These are phyloP conservation scores for Pseudonaja textilis DNA, from an alignment of 2,113 vertebrate species.

Conservation along the genomic window DNA sequence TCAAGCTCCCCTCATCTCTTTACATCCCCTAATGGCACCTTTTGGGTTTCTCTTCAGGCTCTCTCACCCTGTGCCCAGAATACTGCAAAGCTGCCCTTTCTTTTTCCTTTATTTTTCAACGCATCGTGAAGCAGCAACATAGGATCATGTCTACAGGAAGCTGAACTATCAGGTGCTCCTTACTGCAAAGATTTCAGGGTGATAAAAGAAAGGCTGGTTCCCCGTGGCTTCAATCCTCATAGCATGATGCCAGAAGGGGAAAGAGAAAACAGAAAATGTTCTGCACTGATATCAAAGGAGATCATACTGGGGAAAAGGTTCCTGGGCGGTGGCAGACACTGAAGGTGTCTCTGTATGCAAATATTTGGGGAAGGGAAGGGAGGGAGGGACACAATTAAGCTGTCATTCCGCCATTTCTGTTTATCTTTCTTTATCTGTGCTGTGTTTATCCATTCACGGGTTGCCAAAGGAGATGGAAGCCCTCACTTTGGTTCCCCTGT, in stretches of 20 bases:
- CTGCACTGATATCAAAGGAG: background rate
- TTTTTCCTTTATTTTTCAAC: background rate
- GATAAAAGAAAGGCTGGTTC: background rate
- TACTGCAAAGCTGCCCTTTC: background rate
- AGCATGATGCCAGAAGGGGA: background rate
- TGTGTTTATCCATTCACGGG: background rate
- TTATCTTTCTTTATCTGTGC: background rate
- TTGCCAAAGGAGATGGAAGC: background rate
- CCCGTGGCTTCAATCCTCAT: fast-evolving
- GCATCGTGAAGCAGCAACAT: background rate
- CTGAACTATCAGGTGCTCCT: background rate
- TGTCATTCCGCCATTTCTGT: background rate
- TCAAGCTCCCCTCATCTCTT: background rate
- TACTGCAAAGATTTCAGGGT: background rate
- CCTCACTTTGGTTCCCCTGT: background rate
- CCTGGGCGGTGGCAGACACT: background rate
- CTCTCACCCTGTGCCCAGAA: background rate
- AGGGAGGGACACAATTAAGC: background rate
- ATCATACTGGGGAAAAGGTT: too few species aligned
- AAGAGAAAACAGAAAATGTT: background rate
- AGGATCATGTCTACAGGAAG: background rate
- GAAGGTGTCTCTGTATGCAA: background rate
- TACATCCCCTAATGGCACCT: background rate
- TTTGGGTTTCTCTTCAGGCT: background rate
- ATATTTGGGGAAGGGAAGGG: background rate